A percentile compares a stretch with the other conserved stretches of the same genome.
Conservation (phyloP, 2,797 vertebrate species). For the Eleutherodactylus coqui region DNA sequence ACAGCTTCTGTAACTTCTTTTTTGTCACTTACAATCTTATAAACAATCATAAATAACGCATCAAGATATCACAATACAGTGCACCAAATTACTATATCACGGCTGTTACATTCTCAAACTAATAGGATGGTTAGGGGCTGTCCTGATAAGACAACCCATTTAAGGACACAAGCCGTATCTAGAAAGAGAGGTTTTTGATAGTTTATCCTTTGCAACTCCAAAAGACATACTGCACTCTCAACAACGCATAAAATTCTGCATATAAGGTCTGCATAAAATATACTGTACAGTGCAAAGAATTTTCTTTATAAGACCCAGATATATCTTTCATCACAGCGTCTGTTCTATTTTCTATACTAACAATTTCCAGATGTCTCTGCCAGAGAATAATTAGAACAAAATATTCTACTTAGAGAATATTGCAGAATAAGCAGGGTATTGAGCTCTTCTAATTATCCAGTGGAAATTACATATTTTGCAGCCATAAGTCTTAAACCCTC, state of each 20-base stretch:
- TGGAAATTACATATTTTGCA: background rate
- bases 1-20: no score
- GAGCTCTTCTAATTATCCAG: background rate
- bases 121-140: no score
- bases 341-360: constrained; percentile 2
- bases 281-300: background rate
- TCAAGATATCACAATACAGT: background rate
- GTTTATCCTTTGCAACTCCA: background rate
- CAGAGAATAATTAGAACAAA: background rate
- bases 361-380: constrained; percentile 6
- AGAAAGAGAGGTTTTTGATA: background rate
- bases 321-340: background rate
- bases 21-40: no score
- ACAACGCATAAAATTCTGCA: background rate
- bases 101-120: no score
- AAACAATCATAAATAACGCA: no score
- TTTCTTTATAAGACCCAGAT: background rate
- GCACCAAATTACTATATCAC: no score
- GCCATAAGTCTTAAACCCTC: background rate
- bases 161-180: no score
- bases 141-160: no score
- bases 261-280: background rate
- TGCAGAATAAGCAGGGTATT: background rate
- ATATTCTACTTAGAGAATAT: constrained; percentile 5
- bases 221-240: background rate